Conservation (phyloP, 2,113 vertebrate genomes). For the Larimichthys crocea region DNA sequence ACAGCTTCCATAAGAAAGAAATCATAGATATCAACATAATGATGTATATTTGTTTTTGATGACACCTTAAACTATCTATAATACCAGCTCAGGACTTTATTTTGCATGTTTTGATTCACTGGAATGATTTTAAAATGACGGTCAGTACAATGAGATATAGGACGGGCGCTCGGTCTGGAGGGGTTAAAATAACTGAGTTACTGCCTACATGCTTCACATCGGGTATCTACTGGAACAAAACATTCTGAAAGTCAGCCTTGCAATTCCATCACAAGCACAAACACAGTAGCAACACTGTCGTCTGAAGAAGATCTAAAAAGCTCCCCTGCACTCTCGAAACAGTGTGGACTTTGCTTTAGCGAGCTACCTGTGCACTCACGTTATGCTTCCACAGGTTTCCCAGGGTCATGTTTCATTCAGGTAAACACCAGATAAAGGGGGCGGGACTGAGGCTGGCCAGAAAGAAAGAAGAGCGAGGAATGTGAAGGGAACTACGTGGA, state of each 20-base stretch:
- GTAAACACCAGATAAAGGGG: background rate
- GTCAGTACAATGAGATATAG: too few relatives aligned
- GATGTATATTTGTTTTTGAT: too few relatives aligned
- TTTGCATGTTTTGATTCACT: too few relatives aligned
- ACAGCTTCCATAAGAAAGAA: too few relatives aligned
- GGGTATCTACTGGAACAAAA: background rate
- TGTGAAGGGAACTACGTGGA: constrained; percentile 3
- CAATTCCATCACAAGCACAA: background rate
- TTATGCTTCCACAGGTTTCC: constrained; percentile 15
- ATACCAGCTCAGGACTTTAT: too few relatives aligned
- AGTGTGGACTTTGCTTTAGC: background rate
- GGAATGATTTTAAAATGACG: too few relatives aligned
- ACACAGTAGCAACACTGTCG: too few relatives aligned
- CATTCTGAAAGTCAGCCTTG: background rate
- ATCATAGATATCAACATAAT: too few relatives aligned
- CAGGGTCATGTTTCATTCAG: constrained; percentile 20
- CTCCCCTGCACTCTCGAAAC: background rate
- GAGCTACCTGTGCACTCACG: background rate
- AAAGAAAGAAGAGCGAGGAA: constrained; percentile 12
- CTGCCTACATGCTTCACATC: background rate
- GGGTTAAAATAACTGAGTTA: background rate
- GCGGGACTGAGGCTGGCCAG: background rate
- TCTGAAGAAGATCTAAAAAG: background rate
- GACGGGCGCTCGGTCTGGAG: too few relatives aligned
- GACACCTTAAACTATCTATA: too few relatives aligned